These are phyloP conservation scores for Stenotaenia linearis DNA, from an alignment of 2,888 invertebrate genomes.

Conservation along the genomic window DNA sequence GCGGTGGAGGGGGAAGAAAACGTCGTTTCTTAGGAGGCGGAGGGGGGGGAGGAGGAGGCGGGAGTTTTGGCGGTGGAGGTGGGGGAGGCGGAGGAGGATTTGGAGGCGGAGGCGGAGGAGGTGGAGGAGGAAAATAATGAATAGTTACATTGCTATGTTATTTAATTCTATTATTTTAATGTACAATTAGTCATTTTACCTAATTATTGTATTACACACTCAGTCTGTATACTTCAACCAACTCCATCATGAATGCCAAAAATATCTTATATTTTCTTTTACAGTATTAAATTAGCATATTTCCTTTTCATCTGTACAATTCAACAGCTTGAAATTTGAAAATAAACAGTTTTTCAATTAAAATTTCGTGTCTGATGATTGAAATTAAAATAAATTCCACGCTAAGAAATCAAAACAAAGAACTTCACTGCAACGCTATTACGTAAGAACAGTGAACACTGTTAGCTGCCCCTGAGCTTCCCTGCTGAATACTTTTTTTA, in stretches of 20 bases:
- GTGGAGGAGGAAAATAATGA: not conserved
- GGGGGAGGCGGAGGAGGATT: not conserved
- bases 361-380: too few relatives aligned
- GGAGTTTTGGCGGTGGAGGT: not conserved
- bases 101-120: not conserved
- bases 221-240: not conserved
- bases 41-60: not conserved
- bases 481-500: too few relatives aligned
- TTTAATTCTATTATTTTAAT: not conserved
- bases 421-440: too few relatives aligned
- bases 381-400: too few relatives aligned
- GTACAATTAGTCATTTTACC: not conserved
- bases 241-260: not conserved
- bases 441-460: too few relatives aligned
- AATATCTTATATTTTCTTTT: not conserved
- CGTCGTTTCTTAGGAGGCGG: not conserved
- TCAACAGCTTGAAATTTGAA: too few relatives aligned
- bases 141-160: not conserved
- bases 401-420: too few relatives aligned
- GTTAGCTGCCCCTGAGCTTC: too few relatives aligned
- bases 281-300: too few relatives aligned
- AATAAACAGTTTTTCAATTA: too few relatives aligned
- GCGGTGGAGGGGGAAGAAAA: not conserved
- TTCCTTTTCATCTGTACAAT: too few relatives aligned
- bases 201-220: not conserved